A percentile compares a stretch with the other conserved stretches of the same genome.
These are phyloP conservation scores for Toxostoma redivivum DNA, from an alignment of 2,113 vertebrate species.

Conservation along the genomic window DNA sequence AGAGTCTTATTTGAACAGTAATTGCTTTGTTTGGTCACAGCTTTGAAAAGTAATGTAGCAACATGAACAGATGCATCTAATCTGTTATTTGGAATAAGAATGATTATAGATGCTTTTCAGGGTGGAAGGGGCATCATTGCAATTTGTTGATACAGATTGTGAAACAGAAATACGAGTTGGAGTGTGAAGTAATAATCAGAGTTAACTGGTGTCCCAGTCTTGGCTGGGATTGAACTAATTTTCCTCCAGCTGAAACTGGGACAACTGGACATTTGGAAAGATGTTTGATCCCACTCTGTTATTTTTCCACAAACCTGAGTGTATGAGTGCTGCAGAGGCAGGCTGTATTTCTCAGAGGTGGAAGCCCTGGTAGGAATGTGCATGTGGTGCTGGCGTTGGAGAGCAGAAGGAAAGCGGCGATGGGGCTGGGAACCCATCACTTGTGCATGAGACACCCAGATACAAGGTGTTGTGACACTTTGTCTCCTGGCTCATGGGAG, in stretches of 20 bases:
- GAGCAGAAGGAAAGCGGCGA: background rate
- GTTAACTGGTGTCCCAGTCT: background rate
- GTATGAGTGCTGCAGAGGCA: background rate
- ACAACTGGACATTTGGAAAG: background rate
- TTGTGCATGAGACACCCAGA: background rate
- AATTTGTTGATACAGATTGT: background rate
- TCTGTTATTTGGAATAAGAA: background rate
- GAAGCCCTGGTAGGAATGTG: fast-evolving
- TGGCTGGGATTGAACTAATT: background rate
- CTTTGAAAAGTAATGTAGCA: background rate
- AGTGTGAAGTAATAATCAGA: background rate
- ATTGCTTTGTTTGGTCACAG: slow-evolving; percentile 17
- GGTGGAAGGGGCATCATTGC: background rate
- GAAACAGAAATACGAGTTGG: background rate
- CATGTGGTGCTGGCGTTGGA: background rate
- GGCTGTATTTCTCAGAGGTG: fast-evolving
- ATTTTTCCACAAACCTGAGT: background rate
- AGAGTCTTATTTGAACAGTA: background rate
- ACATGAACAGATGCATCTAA: slow-evolving; percentile 11
- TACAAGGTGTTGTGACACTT: fast-evolving
- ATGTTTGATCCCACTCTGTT: background rate
- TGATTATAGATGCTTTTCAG: background rate
- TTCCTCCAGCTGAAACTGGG: background rate
- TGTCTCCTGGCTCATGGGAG: background rate
- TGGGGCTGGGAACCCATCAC: background rate